phyloP scores from a whole-genome alignment of 2,797 vertebrate genomes.

The Apogon hyalosoma region DNA sequence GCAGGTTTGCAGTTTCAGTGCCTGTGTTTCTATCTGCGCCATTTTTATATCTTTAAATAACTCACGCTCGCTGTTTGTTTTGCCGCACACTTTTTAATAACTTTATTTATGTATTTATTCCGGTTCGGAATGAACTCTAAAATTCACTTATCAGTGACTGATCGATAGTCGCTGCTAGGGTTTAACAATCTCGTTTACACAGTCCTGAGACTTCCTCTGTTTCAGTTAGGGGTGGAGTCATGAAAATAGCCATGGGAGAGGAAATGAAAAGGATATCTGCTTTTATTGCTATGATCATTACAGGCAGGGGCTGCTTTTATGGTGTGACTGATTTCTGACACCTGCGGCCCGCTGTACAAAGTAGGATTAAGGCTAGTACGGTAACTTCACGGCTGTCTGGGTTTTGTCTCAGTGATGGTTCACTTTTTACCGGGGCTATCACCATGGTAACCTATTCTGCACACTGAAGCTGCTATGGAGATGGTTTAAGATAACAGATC shows the following conservation, averaged over 20 bases:
- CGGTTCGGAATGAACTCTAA: constrained; percentile 2
- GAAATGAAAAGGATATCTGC: constrained; percentile 27
- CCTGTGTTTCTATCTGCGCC: constrained; percentile 6
- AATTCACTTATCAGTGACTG: constrained; percentile 31
- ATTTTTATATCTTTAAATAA: constrained; percentile 36
- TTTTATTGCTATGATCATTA: constrained; percentile 20
- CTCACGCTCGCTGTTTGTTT: constrained; percentile 19
- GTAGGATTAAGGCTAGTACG: too few species aligned
- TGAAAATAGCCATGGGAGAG: constrained; percentile 30
- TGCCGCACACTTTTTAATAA: constrained; percentile 7
- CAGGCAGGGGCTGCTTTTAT: constrained; percentile 26
- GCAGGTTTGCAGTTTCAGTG: constrained; percentile 23
- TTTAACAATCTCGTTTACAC: constrained; percentile 22
- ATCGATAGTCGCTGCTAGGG: constrained; percentile 39
- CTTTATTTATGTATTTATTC: constrained; percentile 8
- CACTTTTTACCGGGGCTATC: too few species aligned
- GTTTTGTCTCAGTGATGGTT: too few species aligned
- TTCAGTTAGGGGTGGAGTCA: constrained; percentile 24
- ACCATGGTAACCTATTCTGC: too few species aligned
- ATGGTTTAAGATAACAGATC: too few species aligned
- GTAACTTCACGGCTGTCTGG: too few species aligned
- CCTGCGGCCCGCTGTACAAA: too few species aligned
- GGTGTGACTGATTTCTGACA: not conserved
- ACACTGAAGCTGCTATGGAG: too few species aligned
- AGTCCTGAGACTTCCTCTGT: constrained; percentile 17